Evolutionary conservation across 2,888 invertebrate genomes (phyloP).

Genomic region (Neuroscelio doddi): DNA sequence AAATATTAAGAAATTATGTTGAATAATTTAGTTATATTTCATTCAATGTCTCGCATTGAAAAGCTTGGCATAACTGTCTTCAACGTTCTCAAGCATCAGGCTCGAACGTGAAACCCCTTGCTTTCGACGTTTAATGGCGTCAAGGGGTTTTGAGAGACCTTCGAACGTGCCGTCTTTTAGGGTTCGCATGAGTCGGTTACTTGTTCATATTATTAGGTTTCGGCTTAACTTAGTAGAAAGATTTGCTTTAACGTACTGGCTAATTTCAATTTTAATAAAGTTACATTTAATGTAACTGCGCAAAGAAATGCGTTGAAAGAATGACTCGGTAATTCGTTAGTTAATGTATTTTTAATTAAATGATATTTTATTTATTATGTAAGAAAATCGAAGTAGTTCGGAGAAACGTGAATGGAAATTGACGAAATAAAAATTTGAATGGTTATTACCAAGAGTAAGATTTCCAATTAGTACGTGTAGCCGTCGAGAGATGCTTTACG

Average conservation of each 20-base stretch:
- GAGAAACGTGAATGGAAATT: no score
- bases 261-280: no score
- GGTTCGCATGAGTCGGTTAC: conserved; percentile 5
- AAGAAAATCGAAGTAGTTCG: no score
- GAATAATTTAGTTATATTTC: not conserved
- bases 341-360: no score
- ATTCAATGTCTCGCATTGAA: not conserved
- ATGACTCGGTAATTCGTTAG: no score
- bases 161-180: conserved; percentile 6
- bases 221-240: conserved; percentile 7
- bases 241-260: not conserved
- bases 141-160: conserved; percentile 2
- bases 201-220: conserved; percentile 9
- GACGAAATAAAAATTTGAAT: no score
- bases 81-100: not conserved
- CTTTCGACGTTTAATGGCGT: conserved; percentile 3
- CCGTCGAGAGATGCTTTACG: not conserved
- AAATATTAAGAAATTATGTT: not conserved
- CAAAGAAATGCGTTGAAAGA: no score
- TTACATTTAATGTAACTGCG: no score
- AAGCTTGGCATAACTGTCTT: not conserved
- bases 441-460: not conserved
- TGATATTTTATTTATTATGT: no score
- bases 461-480: conserved; percentile 7
- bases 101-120: conserved; percentile 5